Conservation (phyloP, 2,888 invertebrate species). For the Drosophila cyrtoloma region DNA sequence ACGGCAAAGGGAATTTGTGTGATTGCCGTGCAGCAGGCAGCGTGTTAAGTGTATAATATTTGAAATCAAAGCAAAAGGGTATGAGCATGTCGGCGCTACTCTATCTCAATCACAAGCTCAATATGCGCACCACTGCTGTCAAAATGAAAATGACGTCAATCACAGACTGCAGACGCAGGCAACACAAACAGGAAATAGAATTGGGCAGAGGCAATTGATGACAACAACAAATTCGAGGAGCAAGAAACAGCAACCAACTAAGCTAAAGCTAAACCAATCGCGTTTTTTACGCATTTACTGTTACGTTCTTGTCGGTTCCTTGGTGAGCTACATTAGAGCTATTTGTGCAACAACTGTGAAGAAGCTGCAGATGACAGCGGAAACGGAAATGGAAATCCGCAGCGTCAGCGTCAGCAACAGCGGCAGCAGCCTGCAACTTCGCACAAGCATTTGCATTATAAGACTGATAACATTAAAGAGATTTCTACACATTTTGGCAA, state of each 20-base stretch:
- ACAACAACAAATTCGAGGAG: slow-evolving; percentile 37
- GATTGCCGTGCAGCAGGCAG: slow-evolving; percentile 55
- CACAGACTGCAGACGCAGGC: slow-evolving; percentile 28
- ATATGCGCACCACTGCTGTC: slow-evolving; percentile 83
- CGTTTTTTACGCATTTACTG: slow-evolving; percentile 69
- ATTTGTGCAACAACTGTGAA: slow-evolving; percentile 58
- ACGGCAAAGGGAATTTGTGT: slow-evolving; percentile 23
- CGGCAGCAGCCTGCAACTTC: slow-evolving; percentile 36
- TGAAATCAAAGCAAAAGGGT: slow-evolving; percentile 83
- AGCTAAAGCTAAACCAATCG: slow-evolving; percentile 71
- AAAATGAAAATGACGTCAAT: slow-evolving; percentile 77
- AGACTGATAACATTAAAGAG: slow-evolving; percentile 84
- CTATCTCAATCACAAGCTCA: slow-evolving; percentile 72
- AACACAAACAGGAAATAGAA: slow-evolving; percentile 23
- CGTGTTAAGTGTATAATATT: slow-evolving; percentile 83
- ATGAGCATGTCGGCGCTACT: slow-evolving; percentile 74
- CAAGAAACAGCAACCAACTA: slow-evolving; percentile 46
- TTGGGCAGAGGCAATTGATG: slow-evolving; percentile 43
- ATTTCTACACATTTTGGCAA: slow-evolving; percentile 78
- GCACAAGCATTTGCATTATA: slow-evolving; percentile 83
- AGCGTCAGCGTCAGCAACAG: slow-evolving; percentile 19
- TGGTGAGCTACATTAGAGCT: slow-evolving; percentile 68
- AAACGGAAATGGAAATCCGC: slow-evolving; percentile 34
- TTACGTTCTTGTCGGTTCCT: slow-evolving; percentile 64
- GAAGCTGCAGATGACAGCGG: slow-evolving; percentile 8